Percentiles rank a stretch among this genome's conserved stretches.
Conservation (phyloP, 2,797 vertebrate genomes). For the Enteromius paludinosus region DNA sequence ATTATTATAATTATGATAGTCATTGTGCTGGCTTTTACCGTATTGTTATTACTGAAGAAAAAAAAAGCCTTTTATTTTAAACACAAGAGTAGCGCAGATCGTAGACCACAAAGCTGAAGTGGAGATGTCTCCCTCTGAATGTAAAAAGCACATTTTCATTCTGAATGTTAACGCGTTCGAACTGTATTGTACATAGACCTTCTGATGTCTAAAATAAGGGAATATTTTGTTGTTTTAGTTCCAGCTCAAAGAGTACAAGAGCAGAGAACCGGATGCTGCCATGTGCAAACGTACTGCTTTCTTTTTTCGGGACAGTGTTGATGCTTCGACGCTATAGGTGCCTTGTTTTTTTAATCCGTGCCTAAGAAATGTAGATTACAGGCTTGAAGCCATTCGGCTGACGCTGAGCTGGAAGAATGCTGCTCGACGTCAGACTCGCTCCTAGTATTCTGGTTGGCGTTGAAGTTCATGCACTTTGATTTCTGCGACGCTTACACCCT, state of each 20-base stretch:
- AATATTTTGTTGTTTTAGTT: slow-evolving; percentile 52
- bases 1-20: slow-evolving; percentile 72
- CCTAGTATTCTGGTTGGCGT: slow-evolving; percentile 65
- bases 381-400: slow-evolving; percentile 63
- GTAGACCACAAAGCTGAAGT: slow-evolving; percentile 61
- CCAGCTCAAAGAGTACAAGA: slow-evolving; percentile 39
- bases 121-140: slow-evolving; percentile 64
- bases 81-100: slow-evolving; percentile 58
- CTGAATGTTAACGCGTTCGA: slow-evolving; percentile 72
- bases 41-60: slow-evolving; percentile 74
- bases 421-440: slow-evolving; percentile 49
- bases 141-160: slow-evolving; percentile 80
- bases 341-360: slow-evolving; percentile 81
- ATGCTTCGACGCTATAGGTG: slow-evolving; percentile 82
- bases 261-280: slow-evolving; percentile 74
- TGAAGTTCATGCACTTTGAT: slow-evolving; percentile 73
- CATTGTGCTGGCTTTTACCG: slow-evolving; percentile 73
- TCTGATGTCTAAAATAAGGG: slow-evolving; percentile 67
- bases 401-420: slow-evolving; percentile 63
- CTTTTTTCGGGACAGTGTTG: slow-evolving; percentile 73
- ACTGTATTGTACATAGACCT: slow-evolving; percentile 63
- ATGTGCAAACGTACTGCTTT: slow-evolving; percentile 76
- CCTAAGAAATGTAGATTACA: slow-evolving; percentile 75
- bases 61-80: slow-evolving; percentile 59
- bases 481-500: slow-evolving; percentile 65